Evolutionary conservation across 2,797 vertebrate genomes (phyloP), one percentile per base, ranked within the genome.

Genomic region (Sitta carolinensis): DNA sequence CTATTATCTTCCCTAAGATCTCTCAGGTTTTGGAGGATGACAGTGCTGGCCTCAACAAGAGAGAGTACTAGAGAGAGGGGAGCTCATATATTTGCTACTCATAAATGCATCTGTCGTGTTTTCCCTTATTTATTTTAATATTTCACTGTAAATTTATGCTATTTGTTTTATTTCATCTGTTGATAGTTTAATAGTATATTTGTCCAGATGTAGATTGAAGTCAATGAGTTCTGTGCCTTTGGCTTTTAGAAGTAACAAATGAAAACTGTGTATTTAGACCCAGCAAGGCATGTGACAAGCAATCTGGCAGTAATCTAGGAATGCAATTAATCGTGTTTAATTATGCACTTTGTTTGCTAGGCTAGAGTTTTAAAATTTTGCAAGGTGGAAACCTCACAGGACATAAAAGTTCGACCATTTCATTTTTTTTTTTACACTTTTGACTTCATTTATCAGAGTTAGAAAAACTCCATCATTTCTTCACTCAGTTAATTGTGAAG

Each of bases 241-340:
- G n/a, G 17, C 38, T 94, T 94, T 90, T 77, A 61, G 30, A 85
- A 59, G 29, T 72, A 81, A 70, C 3, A 5, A 80, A 83, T 57
- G 23, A 66, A 69, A 87, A 82, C 30, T 29, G 15, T 57, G 32
- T 59, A 3, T 55, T 87, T 76, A 61, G 38, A 77, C 17, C 19
- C 42, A 83, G 26, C 15, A 76, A 82, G 36, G 42, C 64, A 85
- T 26, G 55, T 86, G 85, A 82, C 51, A 83, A 85, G 29, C 25
- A 93, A 64, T 79, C 78, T 87, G 55, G 61, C 54, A 80, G 18
- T 76, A 75, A 89, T 84, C 72, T 89, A 75, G 64, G 82, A 93
- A 85, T 80, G 77, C 66, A 90, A 21, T 80, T 93, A 75, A 69
- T 80, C 0, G 0, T 84, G 36, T 82, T 85, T 62, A 89, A 61